Evolutionary conservation across 1,140 invertebrate genomes (phyloP).

Genomic region (Cryptotermes secundus): DNA sequence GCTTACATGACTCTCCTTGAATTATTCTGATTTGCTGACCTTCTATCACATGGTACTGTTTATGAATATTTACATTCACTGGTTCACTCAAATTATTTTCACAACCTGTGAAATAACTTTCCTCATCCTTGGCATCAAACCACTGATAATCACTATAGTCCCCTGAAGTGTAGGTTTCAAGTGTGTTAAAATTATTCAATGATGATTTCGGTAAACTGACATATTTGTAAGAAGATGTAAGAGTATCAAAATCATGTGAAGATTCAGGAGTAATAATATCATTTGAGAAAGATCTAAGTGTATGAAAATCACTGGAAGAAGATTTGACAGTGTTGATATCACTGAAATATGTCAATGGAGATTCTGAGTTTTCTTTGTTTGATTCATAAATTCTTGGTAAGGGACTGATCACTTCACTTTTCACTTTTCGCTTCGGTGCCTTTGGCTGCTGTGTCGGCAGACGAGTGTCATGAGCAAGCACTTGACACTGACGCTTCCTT

Average conservation of each 20-base stretch:
- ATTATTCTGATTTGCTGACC: background rate
- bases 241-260: background rate
- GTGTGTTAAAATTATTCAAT: constrained; percentile 13
- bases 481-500: constrained; percentile 22
- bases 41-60: constrained; percentile 27
- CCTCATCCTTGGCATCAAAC: constrained; percentile 33
- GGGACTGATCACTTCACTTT: background rate
- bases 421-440: constrained; percentile 10
- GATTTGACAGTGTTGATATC: background rate
- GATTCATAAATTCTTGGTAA: background rate
- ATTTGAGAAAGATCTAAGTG: background rate
- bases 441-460: background rate
- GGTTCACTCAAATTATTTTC: background rate
- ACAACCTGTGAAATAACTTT: background rate
- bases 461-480: background rate
- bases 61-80: background rate
- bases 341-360: background rate
- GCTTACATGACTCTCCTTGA: background rate
- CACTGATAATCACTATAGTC: constrained; percentile 34
- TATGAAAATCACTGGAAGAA: background rate
- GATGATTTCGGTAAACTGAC: background rate
- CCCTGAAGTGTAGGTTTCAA: constrained; percentile 22
- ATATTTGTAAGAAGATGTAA: background rate
- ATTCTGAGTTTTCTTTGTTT: background rate
- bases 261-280: background rate